Evolutionary conservation across 2,797 vertebrate species (phyloP), one percentile per base, ranked within the genome.

Genomic region (Clarias fuscus): DNA sequence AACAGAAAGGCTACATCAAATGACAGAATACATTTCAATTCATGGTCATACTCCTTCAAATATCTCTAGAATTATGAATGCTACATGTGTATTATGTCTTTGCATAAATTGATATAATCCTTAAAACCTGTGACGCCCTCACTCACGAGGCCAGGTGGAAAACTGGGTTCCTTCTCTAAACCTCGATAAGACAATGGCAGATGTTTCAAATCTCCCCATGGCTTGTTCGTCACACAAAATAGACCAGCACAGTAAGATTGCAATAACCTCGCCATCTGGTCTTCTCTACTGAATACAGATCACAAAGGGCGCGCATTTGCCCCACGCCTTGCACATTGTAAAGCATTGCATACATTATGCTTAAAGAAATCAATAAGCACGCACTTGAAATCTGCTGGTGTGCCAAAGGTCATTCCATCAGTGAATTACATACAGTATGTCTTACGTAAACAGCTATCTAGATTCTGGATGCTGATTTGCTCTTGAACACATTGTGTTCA

Each of bases 241-340:
- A 56, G 82, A 56, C 22, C 27, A 37, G 56, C 71, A 83, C n/a
- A 82, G 62, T 30, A 56, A 53, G 82, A 84, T 43, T 84, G 75
- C 59, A 73, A 37, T 70, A 78, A 72, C 58, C 86, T 72, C 75
- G 73, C 75, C 86, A 80, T 80, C 86, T 87, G 30, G 73, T 48
- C n/a, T 53, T 40, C 33, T 71, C 86, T 61, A 62, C 75, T 17
- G 72, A 84, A 87, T 37, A 84, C 37, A n/a, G 77, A 82, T 61
- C 5, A 58, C 30, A 67, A 48, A 33, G 24, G 11, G n/a, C 10
- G 30, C 24, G 22, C 11, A 14, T 58, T 61, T 24, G 30, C 30
- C 14, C 14, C 58, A 61, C 0, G 78, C 40, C 17, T 30, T 67
- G 64, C 43, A 68, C 11, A 48, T 53, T 68, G 11, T 22, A 53